phyloP scores from a whole-genome alignment of 30 jellyfish, hydroid and myxozoan species.

The Aurelia sp. region DNA sequence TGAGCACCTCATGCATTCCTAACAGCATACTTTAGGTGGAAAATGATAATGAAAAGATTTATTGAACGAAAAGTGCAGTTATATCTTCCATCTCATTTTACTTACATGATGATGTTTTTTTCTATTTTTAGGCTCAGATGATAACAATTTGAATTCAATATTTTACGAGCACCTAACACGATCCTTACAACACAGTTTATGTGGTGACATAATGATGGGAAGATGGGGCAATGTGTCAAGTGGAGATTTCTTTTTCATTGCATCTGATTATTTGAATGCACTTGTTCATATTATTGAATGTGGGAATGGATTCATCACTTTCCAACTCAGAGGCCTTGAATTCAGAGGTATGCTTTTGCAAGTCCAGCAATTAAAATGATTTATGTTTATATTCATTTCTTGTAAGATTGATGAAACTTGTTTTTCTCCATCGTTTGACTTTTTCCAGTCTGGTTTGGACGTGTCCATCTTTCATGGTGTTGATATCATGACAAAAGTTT shows the following conservation, averaged over 20 bases:
- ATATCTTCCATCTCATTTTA: too few relatives aligned
- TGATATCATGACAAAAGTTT: too few relatives aligned
- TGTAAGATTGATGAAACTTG: too few relatives aligned
- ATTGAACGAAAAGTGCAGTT: not conserved
- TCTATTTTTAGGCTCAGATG: conserved; percentile 82
- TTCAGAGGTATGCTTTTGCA: conserved; percentile 75
- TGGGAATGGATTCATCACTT: conserved; percentile 96
- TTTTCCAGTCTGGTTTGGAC: too few relatives aligned
- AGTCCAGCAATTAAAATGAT: too few relatives aligned
- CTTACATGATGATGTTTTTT: too few relatives aligned
- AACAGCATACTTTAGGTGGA: conserved; percentile 90
- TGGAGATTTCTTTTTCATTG: conserved; percentile 96
- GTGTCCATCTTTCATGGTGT: too few relatives aligned
- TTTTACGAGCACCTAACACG: conserved; percentile 96
- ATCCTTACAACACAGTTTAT: conserved; percentile 89
- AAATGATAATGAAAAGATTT: conserved; percentile 81
- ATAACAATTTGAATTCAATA: conserved; percentile 93
- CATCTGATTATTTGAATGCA: conserved; percentile 94
- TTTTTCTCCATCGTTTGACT: too few relatives aligned
- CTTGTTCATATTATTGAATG: conserved; percentile 94
- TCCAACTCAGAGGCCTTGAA: conserved; percentile 96
- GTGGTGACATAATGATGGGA: conserved; percentile 94
- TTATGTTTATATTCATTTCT: too few relatives aligned
- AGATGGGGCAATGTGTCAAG: conserved; percentile 97
- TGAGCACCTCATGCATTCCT: conserved; percentile 90